Evolutionary conservation across 2,113 vertebrate genomes (phyloP), one percentile per base, ranked within the genome.

Genomic region (Mastomys natalensis): DNA sequence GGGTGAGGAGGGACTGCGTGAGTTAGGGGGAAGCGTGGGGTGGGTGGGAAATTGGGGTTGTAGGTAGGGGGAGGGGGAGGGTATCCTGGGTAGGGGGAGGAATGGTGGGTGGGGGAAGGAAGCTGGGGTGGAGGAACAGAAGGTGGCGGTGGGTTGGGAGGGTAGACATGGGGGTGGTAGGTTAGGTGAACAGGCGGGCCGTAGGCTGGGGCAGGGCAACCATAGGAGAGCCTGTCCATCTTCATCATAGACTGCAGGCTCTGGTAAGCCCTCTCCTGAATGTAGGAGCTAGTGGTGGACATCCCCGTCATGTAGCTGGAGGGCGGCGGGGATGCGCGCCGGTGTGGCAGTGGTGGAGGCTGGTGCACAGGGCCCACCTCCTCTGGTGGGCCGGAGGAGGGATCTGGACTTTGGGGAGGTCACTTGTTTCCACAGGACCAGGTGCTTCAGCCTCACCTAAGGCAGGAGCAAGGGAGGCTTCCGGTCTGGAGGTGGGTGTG

Each of bases 191-290:
- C 29, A 0, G 99, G 99, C 0, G 99, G 99, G 29, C 99, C 99
- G 0, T 99, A 99, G 77, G 98, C 98, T 0, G 99, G 0, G 99
- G 99, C 97, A 99, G 98, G 92, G 98, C 98, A n/a, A 17, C 99
- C 99, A 0, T 99, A 99, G 51, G 99, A 98, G 66, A 99, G 99
- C 43, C 98, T 99, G 96, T 99, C 99, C 0, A 99, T 99, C 98
- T 99, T 99, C 99, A 99, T 99, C 99, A 99, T 99, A 26, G 99
- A 99, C 98, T 99, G 99, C 55, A 99, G 98, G 96, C 98, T 99
- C 97, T 99, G 99, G 97, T 98, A n/a, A 99, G 60, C 99, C 99
- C 97, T 99, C 99, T 0, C 99, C 99, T 0, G 99, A 99, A 99
- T 99, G 93, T 99, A 99, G 10, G 99, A 99, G 98, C 99, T 99